Base-by-base conservation (phyloP, 2,888 invertebrate species). In the Bruchidius siliquastri region DNA sequence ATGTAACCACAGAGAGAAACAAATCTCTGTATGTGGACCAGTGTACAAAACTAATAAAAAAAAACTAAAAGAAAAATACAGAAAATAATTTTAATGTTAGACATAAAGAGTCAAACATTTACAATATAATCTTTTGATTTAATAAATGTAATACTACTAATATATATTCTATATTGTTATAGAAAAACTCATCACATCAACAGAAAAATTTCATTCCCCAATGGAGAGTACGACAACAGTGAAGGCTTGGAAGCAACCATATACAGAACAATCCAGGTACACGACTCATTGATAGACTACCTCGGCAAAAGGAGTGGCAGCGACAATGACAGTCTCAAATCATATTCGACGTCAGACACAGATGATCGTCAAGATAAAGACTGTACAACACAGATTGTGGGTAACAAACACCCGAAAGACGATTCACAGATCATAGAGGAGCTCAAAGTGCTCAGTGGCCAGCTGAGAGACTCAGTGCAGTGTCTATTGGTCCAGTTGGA, bases 371-470 rank as follows among this genome's bases (percentile, higher is more conserved):
- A 76, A 22, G 79, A 80, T 67, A 83, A 83, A 73, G 81, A 79
- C 20, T 74, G 78, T 72, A 77, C 79, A 32, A 76, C 80, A 69
- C 77, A 77, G 20, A 77, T 83, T 70, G 74, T 83, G 22, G 89
- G 88, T 0, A 88, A 87, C 77, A 91, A 90, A 82, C 87, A 87
- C 79, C 91, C 91, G 2, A 92, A 92, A 83, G 88, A 90, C 76
- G 90, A 90, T 71, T 87, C 88, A 72, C 88, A 87, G 26, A 90
- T 92, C 69, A 89, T 93, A 71, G 93, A 92, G 84, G 93, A 93
- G 83, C 84, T 93, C 69, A 89, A 90, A 82, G 90, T 89, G 70
- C 85, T 92, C 13, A 92, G 91, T 82, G 89, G 89, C 75, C 91
- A 91, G 81, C 84, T 93, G 70, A 89, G 91, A 76, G 85, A 86